A percentile compares a stretch with the other conserved stretches of the same genome.
Conservation (phyloP, 2,888 invertebrate species). For the Tanypteryx hageni region DNA sequence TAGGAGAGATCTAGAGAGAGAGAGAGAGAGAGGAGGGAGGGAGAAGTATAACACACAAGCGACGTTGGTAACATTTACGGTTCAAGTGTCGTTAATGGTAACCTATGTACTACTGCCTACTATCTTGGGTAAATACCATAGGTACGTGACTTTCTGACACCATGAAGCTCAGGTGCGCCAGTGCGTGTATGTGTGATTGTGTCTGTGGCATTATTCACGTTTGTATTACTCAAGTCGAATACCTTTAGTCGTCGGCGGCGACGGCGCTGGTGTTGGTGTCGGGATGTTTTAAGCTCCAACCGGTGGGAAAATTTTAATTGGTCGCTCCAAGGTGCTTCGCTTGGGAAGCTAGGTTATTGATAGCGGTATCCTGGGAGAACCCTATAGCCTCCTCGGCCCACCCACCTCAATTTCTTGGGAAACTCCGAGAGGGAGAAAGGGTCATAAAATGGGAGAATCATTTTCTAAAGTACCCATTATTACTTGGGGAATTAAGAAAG, state of each 20-base stretch:
- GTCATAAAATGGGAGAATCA: constrained; percentile 4
- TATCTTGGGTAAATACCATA: constrained; percentile 18
- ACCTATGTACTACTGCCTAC: not conserved
- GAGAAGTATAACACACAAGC: not conserved
- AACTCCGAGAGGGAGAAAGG: not conserved
- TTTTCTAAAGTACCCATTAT: constrained; percentile 41
- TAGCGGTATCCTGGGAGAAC: not conserved
- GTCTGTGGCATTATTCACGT: constrained; percentile 28
- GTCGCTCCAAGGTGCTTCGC: constrained; percentile 38
- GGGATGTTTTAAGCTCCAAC: not conserved
- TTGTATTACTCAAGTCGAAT: constrained; percentile 17
- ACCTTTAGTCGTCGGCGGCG: not conserved
- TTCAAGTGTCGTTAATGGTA: not conserved
- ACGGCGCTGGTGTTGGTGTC: not conserved
- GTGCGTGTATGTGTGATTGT: not conserved
- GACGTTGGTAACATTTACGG: not conserved
- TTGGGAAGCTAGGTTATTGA: constrained; percentile 49
- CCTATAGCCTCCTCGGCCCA: not conserved
- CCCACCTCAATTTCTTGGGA: not conserved
- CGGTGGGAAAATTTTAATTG: constrained; percentile 47
- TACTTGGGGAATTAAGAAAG: constrained; percentile 56
- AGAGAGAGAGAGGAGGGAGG: not conserved
- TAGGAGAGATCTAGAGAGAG: not conserved
- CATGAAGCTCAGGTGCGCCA: not conserved
- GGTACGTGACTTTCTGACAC: constrained; percentile 6